A percentile compares a stretch with the other conserved stretches of the same genome.
Conservation (phyloP, 2,888 invertebrate genomes). For the Pimpla rufipes region DNA sequence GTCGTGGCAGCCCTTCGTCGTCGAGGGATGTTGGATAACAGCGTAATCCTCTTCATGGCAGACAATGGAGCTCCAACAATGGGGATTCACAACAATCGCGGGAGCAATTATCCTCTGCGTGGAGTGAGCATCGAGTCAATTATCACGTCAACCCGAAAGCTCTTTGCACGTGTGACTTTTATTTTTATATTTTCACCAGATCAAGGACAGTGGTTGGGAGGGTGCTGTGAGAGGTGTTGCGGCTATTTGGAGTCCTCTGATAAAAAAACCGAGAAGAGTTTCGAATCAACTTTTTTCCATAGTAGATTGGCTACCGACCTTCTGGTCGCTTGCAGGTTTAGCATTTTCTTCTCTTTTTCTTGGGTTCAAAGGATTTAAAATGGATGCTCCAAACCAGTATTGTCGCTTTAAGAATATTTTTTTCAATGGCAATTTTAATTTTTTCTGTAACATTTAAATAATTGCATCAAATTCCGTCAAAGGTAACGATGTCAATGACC, state of each 20-base stretch:
- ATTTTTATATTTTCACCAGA: conserved; percentile 84
- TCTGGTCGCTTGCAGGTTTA: conserved; percentile 86
- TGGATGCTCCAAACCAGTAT: too few relatives aligned
- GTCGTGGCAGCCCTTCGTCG: conserved; percentile 90
- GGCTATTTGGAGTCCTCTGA: conserved; percentile 87
- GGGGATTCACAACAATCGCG: conserved; percentile 90
- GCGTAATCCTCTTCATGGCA: conserved; percentile 93
- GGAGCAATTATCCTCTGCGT: conserved; percentile 92
- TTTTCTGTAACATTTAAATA: neutral
- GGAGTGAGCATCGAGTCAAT: conserved; percentile 87
- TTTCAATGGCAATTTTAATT: neutral
- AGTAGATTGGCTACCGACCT: conserved; percentile 88
- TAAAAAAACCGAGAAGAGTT: conserved; percentile 84
- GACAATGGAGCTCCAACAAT: conserved; percentile 95
- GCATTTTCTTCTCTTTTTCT: neutral
- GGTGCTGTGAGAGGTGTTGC: conserved; percentile 88
- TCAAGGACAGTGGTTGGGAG: conserved; percentile 88
- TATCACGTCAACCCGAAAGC: neutral
- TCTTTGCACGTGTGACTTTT: conserved; percentile 1
- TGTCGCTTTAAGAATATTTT: too few relatives aligned
- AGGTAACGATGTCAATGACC: conserved; percentile 84
- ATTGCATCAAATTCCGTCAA: neutral
- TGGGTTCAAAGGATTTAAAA: too few relatives aligned
- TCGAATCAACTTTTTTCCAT: conserved; percentile 87
- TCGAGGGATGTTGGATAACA: conserved; percentile 91